These are phyloP conservation scores for Chydorus sphaericus DNA, from an alignment of 2,888 invertebrate genomes.

Conservation along the genomic window DNA sequence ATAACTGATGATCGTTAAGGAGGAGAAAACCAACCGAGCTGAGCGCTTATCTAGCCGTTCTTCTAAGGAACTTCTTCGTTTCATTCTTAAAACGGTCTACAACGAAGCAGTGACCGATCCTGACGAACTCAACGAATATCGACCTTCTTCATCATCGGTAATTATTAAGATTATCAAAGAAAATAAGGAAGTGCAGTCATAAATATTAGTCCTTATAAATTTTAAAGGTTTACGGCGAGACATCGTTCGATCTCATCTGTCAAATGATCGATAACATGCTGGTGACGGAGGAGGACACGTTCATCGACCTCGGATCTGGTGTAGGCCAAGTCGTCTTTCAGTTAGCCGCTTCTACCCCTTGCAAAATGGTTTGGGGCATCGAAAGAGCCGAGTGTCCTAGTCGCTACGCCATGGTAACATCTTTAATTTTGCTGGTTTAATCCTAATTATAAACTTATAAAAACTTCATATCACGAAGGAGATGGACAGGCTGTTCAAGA, in stretches of 20 bases:
- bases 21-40: constrained; percentile 91
- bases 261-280: constrained; percentile 96
- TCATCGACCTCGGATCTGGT: constrained; percentile 96
- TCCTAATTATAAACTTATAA: constrained; percentile 9
- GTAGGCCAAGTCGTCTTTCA: constrained; percentile 98
- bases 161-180: too few species aligned
- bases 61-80: constrained; percentile 74
- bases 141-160: constrained; percentile 98
- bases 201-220: not conserved
- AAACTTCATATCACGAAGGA: constrained; percentile 39
- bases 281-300: constrained; percentile 83
- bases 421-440: not conserved
- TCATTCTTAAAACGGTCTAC: constrained; percentile 93
- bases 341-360: constrained; percentile 89
- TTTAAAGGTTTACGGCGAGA: constrained; percentile 85
- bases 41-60: constrained; percentile 75
- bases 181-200: not conserved
- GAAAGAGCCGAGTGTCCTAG: constrained; percentile 96
- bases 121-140: constrained; percentile 94
- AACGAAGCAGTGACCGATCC: constrained; percentile 95
- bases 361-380: constrained; percentile 85
- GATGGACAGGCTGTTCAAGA: constrained; percentile 79
- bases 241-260: constrained; percentile 90
- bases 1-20: not conserved
- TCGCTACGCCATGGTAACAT: constrained; percentile 67